Base-by-base conservation (phyloP, 2,797 vertebrate genomes). In the Nasua narica region DNA sequence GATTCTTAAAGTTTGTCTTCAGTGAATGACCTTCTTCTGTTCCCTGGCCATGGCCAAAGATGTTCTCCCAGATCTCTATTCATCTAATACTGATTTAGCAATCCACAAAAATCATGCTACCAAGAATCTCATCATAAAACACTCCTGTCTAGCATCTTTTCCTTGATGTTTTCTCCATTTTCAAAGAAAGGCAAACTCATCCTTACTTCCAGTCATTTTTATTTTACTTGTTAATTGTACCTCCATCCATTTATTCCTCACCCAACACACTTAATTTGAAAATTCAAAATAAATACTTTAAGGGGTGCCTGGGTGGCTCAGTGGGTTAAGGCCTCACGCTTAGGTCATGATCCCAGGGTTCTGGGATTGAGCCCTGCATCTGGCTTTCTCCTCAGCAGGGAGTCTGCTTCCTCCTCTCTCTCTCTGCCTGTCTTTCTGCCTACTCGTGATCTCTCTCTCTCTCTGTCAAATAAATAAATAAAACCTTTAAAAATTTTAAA, bases 31-130 rank as follows among this genome's bases (percentile, higher is more conserved):
- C 21, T 62, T 81, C 46, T 83, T 91, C 56, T 90, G 27, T 54
- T 54, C 65, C 65, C 25, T 48, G 7, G 21, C 7, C 37, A 83
- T 29, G 15, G 19, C 0, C 14, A 93, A 72, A 56, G 27, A 9
- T 67, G 5, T 5, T 6, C 3, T 65, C 21, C 3, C 3, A 1
- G 23, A 18, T 54, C 1, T 83, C 35, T 32, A 0, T 27, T 52
- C 14, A 35, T 46, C n/a, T 72, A 56, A 32, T 52, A 11, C 1
- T 15, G 48, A 90, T 7, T 46, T 23, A 76, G 6, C 16, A 10
- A 2, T 13, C 13, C n/a, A 79, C 2, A 50, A 76, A 56, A 32
- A 10, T 48, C 46, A 60, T 1, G 3, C 5, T 10, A 48, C 32
- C 25, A 12, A n/a, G 35, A 4, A 65, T 77, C 8, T 89, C 19